Conservation (phyloP, 2,113 vertebrate genomes). For the Anas platyrhynchos region DNA sequence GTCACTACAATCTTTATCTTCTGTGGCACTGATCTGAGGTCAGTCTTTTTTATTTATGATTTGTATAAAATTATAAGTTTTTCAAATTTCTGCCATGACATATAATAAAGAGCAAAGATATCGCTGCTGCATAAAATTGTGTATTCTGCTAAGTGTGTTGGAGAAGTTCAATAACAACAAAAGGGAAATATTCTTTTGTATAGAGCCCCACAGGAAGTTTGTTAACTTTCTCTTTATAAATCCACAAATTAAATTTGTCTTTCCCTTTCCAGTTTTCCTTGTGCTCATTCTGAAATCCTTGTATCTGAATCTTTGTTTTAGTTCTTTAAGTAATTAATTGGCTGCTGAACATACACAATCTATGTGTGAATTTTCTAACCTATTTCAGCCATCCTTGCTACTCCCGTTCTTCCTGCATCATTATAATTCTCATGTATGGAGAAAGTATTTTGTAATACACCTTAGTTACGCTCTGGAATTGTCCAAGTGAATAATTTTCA, state of each 20-base stretch:
- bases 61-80: background rate
- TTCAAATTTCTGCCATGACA: background rate
- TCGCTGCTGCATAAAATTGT: background rate
- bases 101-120: background rate
- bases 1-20: background rate
- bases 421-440: background rate
- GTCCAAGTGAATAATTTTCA: background rate
- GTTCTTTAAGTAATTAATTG: background rate
- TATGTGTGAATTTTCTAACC: background rate
- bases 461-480: background rate
- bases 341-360: background rate
- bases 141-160: background rate
- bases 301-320: background rate
- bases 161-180: background rate
- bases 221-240: background rate
- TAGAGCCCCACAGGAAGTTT: background rate
- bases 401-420: background rate
- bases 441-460: background rate
- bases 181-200: background rate
- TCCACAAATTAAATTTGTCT: background rate
- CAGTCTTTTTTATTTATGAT: background rate
- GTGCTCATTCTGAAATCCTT: background rate
- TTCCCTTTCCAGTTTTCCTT: background rate
- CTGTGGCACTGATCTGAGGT: background rate
- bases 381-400: background rate